phyloP scores from a whole-genome alignment of 2,797 vertebrate genomes.

The Anguilla pacifica region DNA sequence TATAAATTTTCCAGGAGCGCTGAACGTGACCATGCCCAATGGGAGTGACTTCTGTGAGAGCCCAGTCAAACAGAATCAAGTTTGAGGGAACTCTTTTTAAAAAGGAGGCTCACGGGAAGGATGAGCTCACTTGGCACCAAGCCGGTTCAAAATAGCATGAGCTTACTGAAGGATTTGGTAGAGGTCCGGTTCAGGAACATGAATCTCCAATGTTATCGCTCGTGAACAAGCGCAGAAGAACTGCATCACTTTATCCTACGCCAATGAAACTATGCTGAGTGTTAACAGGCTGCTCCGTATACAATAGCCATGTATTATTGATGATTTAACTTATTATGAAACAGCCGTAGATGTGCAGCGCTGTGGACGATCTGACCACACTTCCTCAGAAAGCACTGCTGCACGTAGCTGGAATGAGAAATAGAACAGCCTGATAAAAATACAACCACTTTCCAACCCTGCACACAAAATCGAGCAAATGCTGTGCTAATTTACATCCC shows the following conservation, averaged over 20 bases:
- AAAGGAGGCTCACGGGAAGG: no score
- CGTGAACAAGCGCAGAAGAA: no score
- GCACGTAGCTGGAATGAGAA: neutral
- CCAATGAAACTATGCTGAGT: no score
- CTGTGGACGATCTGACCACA: neutral
- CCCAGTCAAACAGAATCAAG: neutral
- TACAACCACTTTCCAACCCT: neutral
- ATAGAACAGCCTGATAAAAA: neutral
- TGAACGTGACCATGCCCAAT: neutral
- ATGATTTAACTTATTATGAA: neutral
- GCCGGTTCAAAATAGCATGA: constrained; percentile 11
- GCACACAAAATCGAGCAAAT: neutral
- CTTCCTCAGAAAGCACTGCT: neutral
- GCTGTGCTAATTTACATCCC: neutral
- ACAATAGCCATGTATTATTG: no score
- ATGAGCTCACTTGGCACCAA: neutral
- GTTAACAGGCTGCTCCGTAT: no score
- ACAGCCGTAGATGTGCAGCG: neutral
- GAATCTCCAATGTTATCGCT: no score
- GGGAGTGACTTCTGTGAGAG: neutral
- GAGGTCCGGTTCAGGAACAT: no score
- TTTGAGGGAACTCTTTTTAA: neutral
- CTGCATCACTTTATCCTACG: no score
- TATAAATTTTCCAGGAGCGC: neutral
- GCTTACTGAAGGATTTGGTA: no score